Conservation (phyloP, 2,113 vertebrate genomes). For the Bucco capensis region DNA sequence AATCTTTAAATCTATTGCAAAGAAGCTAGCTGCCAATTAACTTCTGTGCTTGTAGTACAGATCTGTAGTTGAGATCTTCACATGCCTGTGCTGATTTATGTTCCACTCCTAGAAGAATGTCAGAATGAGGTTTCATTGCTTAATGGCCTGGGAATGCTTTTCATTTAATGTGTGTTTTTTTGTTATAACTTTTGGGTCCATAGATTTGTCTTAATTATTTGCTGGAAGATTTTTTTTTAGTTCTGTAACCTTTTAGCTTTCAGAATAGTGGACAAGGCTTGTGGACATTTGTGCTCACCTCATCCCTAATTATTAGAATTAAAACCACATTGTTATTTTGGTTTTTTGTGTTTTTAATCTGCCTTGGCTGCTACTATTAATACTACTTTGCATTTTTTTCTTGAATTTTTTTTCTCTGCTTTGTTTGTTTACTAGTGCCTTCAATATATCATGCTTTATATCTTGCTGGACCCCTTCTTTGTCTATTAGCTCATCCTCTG, state of each 20-base stretch:
- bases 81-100: not conserved
- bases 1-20: not conserved
- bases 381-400: not conserved
- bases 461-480: not conserved
- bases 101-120: not conserved
- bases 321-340: not conserved
- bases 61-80: not conserved
- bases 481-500: not conserved
- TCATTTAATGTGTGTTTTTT: not conserved
- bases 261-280: not conserved
- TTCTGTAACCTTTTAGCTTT: not conserved
- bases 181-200: not conserved
- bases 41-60: not conserved
- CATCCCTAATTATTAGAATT: not conserved
- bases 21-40: not conserved
- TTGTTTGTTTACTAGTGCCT: not conserved
- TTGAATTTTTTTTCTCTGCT: not conserved
- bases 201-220: not conserved
- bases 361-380: not conserved
- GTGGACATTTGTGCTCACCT: not conserved
- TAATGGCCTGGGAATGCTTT: accelerated
- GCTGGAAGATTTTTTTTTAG: not conserved
- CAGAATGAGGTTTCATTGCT: not conserved
- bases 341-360: not conserved
- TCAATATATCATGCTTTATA: not conserved